Percentiles rank a stretch among this genome's conserved stretches.
Evolutionary conservation across 2,888 invertebrate species (phyloP).

Genomic region (Atethmia centrago): DNA sequence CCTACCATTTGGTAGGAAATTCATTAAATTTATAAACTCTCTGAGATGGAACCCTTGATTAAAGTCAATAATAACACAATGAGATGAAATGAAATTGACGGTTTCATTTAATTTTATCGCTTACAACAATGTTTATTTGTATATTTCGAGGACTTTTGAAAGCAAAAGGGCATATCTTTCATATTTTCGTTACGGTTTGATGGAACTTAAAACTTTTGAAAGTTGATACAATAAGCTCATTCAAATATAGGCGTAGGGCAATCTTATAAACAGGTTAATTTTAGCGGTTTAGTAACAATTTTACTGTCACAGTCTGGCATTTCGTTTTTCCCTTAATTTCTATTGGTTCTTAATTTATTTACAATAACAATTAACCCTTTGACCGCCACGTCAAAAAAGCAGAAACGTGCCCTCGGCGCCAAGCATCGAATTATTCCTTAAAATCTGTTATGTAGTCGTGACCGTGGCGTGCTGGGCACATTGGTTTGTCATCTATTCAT

Average conservation of each 20-base stretch:
- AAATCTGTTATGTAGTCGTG: too few species aligned
- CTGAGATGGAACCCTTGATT: slow-evolving; percentile 18
- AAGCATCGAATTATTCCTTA: too few species aligned
- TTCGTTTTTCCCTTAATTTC: not conserved
- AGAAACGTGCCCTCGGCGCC: too few species aligned
- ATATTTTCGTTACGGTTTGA: not conserved
- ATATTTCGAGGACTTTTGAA: not conserved
- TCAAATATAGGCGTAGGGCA: slow-evolving; percentile 5
- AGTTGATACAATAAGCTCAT: slow-evolving; percentile 3
- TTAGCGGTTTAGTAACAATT: not conserved
- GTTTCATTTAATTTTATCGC: slow-evolving; percentile 13
- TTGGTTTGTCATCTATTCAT: too few species aligned
- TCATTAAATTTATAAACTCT: slow-evolving; percentile 5
- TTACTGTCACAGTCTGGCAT: not conserved
- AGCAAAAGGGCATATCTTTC: slow-evolving; percentile 7
- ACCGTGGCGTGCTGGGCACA: too few species aligned
- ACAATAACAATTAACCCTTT: not conserved
- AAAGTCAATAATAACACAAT: slow-evolving; percentile 29
- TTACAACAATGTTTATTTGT: slow-evolving; percentile 2
- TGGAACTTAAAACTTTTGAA: slow-evolving; percentile 5
- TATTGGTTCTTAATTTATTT: too few species aligned
- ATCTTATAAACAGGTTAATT: not conserved
- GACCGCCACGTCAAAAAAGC: too few species aligned
- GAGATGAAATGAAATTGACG: slow-evolving; percentile 24
- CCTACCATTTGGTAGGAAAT: not conserved